Percentiles rank a stretch among this genome's conserved stretches.
Conservation (phyloP, 2,888 invertebrate genomes). For the Polylopha cassiicola region DNA sequence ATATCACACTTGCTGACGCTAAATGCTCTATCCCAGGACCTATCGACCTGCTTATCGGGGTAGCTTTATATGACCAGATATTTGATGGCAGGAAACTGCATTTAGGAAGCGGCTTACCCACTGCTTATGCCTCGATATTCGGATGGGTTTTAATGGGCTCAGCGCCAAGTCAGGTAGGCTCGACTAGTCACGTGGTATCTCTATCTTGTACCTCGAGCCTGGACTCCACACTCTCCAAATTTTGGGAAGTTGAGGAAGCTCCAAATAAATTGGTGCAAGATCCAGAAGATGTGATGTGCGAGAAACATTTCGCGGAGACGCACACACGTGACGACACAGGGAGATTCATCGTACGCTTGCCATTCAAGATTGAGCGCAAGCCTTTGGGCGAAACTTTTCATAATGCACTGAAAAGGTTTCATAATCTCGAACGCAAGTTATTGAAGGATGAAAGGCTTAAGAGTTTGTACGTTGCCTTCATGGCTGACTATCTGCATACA, state of each 20-base stretch:
- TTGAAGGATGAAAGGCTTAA: slow-evolving; percentile 1
- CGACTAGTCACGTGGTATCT: not conserved
- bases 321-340: slow-evolving; percentile 8
- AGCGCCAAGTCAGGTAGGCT: not conserved
- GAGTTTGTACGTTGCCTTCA: slow-evolving; percentile 5
- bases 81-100: not conserved
- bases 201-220: not conserved
- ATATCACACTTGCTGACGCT: not conserved
- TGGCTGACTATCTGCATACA: slow-evolving; percentile 6
- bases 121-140: not conserved
- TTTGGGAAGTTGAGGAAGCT: slow-evolving; percentile 1
- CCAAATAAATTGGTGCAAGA: not conserved
- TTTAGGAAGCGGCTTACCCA: not conserved
- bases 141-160: not conserved
- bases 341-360: slow-evolving; percentile 7
- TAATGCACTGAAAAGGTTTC: slow-evolving; percentile 10
- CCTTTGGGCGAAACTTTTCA: slow-evolving; percentile 3
- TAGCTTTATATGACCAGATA: not conserved
- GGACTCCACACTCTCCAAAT: not conserved
- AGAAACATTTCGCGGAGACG: not conserved
- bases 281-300: not conserved
- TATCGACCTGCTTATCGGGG: not conserved
- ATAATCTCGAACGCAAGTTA: slow-evolving; percentile 10
- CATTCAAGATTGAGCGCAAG: slow-evolving; percentile 1
- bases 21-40: not conserved